Evolutionary conservation across 2,888 invertebrate species (phyloP), one percentile per base, ranked within the genome.

Genomic region (Eupsilia transversa): DNA sequence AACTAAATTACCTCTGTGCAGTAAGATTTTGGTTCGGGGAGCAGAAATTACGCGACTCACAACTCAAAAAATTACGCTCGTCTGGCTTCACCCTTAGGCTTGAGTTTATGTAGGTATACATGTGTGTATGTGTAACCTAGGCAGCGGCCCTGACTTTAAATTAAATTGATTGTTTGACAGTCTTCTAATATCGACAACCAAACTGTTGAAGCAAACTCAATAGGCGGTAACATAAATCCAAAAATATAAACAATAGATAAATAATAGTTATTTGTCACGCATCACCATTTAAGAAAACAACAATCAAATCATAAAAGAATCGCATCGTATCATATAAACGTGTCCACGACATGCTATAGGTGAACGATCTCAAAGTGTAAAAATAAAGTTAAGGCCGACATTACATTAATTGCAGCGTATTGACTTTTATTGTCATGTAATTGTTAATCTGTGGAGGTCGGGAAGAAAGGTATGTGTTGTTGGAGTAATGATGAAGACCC

Each of bases 301-400:
- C 83, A 74, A 83, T 85, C 60, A 85, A 73, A 85, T 67, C 54
- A 52, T 74, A 61, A 82, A 74, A 68, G 43, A 64, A 82, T 83
- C 87, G 87, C 85, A 82, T 86, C 87, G 87, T 72, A 41, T 43
- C 23, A 60, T 75, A 73, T 80, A 88, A 87, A 81, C 67, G 74
- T 35, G 10, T 57, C 71, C 82, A 79, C 82, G 57, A 77, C 76
- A 72, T 41, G 67, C 54, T 9, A 66, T 88, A 89, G 92, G 91
- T 93, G 91, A 93, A 93, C 89, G 92, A 89, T 89, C 92, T 86
- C 77, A 82, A 72, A 76, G 90, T 88, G 88, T 89, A 91, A 92
- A 92, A 93, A 93, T 93, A 92, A 93, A 91, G 89, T 89, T 91
- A 92, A 93, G 93, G 93, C 79, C 93, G 77, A 65, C 67, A 72